Evolutionary conservation across 2,797 vertebrate species (phyloP), one percentile per base, ranked within the genome.

Genomic region (Sebastes taczanowskii): DNA sequence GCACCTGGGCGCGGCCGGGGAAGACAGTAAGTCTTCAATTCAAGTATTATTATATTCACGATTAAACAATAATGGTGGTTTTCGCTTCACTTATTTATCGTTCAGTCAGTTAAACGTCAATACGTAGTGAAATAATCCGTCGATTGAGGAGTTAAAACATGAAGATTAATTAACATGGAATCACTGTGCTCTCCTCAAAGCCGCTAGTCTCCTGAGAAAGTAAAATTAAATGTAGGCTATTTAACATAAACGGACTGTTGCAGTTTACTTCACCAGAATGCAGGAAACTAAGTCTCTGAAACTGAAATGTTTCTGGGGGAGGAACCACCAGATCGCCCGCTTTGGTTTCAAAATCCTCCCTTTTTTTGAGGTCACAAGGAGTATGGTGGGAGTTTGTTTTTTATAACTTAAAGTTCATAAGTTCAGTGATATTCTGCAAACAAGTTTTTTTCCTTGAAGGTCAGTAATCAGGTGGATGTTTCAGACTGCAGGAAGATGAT

Each of bases 1-100:
- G 97, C 70, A 97, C 97, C 74, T 98, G 97, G 97, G 97, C 97
- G 0, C 91, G 97, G 86, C 97, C 97, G 0, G 97, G 97, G 52
- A 97, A 96, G 92, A 94, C 87, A 71, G 97, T 98, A 93, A 86
- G 97, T 95, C 1, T 11, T 4, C n/a, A 7, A 1, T 60, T 60
- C 22, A 6, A 7, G 4, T 22, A 13, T 35, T 22, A 6, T n/a
- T 16, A 34, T 23, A 55, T 9, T 14, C 29, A 38, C 6, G 3
- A 18, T 29, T 58, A 18, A 29, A 59, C 0, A 59, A 18, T 20
- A 30, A 60, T 35, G 5, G 11, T 35, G 49, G 7, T 27, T 38
- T 56, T 66, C 3, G 1, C 3, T 49, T 29, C 4, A 2, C n/a
- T 29, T 1, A 29, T 20, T 46, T 18, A 38, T 38, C 2, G 4